Evolutionary conservation across 2,888 invertebrate genomes (phyloP).

Genomic region (Monopis laevigella): DNA sequence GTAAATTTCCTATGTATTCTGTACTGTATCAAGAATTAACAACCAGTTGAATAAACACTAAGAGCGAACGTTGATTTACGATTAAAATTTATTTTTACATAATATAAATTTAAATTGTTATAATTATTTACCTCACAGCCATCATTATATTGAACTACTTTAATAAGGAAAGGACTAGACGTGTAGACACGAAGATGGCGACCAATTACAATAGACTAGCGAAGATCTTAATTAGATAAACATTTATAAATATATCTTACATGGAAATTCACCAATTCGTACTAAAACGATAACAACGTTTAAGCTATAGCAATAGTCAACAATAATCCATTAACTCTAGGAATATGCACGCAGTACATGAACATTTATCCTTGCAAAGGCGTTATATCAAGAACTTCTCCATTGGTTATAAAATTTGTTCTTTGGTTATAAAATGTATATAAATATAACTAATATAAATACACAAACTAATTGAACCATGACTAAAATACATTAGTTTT

Average conservation of each 20-base stretch:
- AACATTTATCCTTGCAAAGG: constrained; percentile 39
- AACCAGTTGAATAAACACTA: background rate
- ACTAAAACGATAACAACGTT: constrained; percentile 67
- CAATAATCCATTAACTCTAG: constrained; percentile 62
- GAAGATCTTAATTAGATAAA: constrained; percentile 37
- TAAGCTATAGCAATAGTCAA: constrained; percentile 69
- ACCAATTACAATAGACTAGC: constrained; percentile 65
- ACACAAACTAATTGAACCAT: no score
- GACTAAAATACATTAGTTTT: no score
- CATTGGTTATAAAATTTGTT: no score
- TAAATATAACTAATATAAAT: no score
- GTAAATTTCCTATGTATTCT: background rate
- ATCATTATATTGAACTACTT: constrained; percentile 67
- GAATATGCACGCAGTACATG: constrained; percentile 59
- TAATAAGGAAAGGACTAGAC: constrained; percentile 61
- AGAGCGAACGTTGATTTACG: background rate
- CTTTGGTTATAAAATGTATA: no score
- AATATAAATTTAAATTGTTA: constrained; percentile 66
- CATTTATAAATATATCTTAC: constrained; percentile 37
- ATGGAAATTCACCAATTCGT: constrained; percentile 59
- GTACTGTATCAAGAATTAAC: background rate
- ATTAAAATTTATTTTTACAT: constrained; percentile 40
- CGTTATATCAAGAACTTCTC: no score
- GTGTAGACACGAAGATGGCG: constrained; percentile 55
- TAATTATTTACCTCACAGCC: constrained; percentile 66